These are phyloP conservation scores for Chelonoidis abingdonii DNA, from an alignment of 2,113 vertebrate genomes.

Conservation along the genomic window DNA sequence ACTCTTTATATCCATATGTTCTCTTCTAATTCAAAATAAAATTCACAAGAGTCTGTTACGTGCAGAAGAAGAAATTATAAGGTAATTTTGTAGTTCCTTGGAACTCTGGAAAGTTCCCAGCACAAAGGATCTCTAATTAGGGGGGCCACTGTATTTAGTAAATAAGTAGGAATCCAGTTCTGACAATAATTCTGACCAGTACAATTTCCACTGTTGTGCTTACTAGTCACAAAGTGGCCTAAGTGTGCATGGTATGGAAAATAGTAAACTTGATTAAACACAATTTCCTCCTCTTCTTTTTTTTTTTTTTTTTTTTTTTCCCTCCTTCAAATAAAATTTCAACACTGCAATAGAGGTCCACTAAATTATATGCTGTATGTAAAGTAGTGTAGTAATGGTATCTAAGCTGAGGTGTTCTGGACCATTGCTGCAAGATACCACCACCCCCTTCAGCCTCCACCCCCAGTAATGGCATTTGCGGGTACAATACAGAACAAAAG, in stretches of 20 bases:
- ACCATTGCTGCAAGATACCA: slow-evolving; percentile 27
- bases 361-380: not conserved
- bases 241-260: not conserved
- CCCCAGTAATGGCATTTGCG: not conserved
- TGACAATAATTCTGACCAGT: not conserved
- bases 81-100: not conserved
- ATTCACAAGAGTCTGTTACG: not conserved
- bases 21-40: not conserved
- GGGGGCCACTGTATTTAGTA: not conserved
- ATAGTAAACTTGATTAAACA: slow-evolving; percentile 4
- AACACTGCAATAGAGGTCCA: not conserved
- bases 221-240: not conserved
- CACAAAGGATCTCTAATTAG: not conserved
- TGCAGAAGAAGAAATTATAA: not conserved
- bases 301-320: not conserved
- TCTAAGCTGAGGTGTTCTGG: not conserved
- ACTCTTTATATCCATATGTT: not conserved
- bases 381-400: not conserved
- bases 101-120: not conserved
- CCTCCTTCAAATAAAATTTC: not conserved
- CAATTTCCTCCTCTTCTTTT: not conserved
- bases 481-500: not conserved
- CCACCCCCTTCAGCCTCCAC: not conserved
- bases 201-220: not conserved
- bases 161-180: accelerated